phyloP scores from a whole-genome alignment of 2,113 vertebrate species.

The Mastomys natalensis region DNA sequence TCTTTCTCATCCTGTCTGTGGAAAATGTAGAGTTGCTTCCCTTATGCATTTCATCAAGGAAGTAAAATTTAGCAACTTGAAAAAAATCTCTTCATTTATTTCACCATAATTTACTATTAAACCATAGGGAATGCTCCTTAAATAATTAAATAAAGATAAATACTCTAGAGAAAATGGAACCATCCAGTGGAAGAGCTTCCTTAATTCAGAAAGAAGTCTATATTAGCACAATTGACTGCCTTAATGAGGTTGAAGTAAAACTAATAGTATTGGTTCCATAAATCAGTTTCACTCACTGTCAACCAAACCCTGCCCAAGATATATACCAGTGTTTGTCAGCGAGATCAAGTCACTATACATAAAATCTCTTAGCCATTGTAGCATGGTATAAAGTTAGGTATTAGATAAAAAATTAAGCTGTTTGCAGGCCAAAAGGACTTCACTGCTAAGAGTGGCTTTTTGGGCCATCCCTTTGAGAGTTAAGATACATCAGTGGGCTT shows the following conservation, averaged over 20 bases:
- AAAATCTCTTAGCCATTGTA: background rate
- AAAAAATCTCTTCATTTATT: conserved; percentile 38
- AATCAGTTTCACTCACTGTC: conserved; percentile 20
- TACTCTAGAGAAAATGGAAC: conserved; percentile 35
- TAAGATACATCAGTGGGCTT: conserved; percentile 2
- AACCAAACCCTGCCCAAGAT: background rate
- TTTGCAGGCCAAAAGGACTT: background rate
- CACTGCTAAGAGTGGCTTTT: background rate
- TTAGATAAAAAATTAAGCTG: conserved; percentile 18
- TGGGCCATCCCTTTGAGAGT: background rate
- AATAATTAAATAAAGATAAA: conserved; percentile 48
- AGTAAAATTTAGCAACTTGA: conserved; percentile 46
- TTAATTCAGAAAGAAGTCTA: conserved; percentile 33
- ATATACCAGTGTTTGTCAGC: background rate
- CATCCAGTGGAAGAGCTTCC: background rate
- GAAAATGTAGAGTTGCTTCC: background rate
- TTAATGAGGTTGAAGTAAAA: conserved; percentile 45
- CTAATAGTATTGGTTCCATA: conserved; percentile 26
- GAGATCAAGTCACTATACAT: background rate
- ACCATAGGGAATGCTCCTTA: background rate
- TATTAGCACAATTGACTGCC: background rate
- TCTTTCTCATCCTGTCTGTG: background rate
- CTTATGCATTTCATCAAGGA: conserved; percentile 6
- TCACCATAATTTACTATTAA: conserved; percentile 29
- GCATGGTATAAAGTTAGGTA: background rate